Conservation (phyloP, 2,797 vertebrate genomes). For the Holocentrus rufus region DNA sequence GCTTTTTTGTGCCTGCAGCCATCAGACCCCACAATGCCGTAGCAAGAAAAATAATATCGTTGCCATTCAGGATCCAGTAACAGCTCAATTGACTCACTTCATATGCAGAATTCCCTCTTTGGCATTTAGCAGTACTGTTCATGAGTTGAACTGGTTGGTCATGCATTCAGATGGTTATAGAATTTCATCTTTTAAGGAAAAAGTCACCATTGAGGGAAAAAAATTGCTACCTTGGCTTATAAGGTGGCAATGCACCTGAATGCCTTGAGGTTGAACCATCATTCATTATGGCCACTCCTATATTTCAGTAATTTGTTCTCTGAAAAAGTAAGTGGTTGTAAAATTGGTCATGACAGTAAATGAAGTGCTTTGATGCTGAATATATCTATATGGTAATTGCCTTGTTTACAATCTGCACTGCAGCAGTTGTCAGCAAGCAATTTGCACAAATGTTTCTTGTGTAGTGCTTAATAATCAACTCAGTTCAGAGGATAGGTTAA, state of each 20-base stretch:
- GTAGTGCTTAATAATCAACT: conserved; percentile 7
- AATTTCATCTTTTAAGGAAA: no score
- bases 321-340: conserved; percentile 19
- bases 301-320: conserved; percentile 6
- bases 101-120: no score
- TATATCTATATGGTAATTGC: conserved; percentile 15
- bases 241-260: neutral
- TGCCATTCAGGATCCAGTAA: no score
- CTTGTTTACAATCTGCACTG: neutral
- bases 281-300: neutral
- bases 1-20: no score
- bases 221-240: neutral
- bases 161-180: no score
- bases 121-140: no score
- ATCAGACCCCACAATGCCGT: no score
- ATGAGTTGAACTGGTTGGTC: no score
- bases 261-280: neutral
- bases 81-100: no score
- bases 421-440: conserved; percentile 7
- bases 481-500: neutral
- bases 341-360: conserved; percentile 3
- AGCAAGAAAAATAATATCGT: no score
- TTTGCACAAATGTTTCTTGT: neutral
- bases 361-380: conserved; percentile 4
- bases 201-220: neutral